These are phyloP conservation scores for Beroe ovata DNA, from an alignment of 37 sponge, comb jelly and placozoan genomes.

Conservation along the genomic window DNA sequence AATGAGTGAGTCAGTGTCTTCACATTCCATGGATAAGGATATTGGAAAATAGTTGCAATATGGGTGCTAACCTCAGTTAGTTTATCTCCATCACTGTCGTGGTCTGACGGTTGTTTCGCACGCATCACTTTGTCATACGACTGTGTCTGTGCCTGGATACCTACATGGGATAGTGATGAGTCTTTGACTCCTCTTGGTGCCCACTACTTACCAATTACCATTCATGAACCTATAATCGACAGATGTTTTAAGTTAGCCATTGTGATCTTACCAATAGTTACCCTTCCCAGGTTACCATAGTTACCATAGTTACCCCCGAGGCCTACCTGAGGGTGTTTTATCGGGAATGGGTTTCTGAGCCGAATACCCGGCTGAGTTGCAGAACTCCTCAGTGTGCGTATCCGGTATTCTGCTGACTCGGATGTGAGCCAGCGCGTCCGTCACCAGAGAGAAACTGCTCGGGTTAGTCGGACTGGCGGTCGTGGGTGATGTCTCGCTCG, in stretches of 20 bases:
- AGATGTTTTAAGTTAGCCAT: too few relatives aligned
- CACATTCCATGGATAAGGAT: not conserved
- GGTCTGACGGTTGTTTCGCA: not conserved
- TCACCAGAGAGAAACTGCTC: conserved; percentile 35
- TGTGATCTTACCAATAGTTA: too few relatives aligned
- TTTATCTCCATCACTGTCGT: not conserved
- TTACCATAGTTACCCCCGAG: too few relatives aligned
- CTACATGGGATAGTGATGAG: too few relatives aligned
- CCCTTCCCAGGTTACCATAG: too few relatives aligned
- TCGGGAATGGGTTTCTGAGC: conserved; percentile 30
- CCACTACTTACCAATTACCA: too few relatives aligned
- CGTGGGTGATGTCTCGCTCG: conserved; percentile 17
- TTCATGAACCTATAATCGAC: too few relatives aligned
- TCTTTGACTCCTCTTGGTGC: too few relatives aligned
- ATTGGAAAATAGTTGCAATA: too few relatives aligned
- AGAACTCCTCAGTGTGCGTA: conserved; percentile 65
- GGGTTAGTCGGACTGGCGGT: conserved; percentile 22
- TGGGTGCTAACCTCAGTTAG: conserved; percentile 46
- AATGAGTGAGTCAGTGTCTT: too few relatives aligned
- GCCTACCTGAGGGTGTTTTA: conserved; percentile 26
- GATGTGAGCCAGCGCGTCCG: conserved; percentile 58
- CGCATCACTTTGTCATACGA: conserved; percentile 33
- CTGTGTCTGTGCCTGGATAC: conserved; percentile 65
- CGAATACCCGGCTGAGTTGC: conserved; percentile 63
- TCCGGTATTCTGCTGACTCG: conserved; percentile 48